phyloP scores from a whole-genome alignment of 1,140 invertebrate species.

The Lordiphosa collinella region DNA sequence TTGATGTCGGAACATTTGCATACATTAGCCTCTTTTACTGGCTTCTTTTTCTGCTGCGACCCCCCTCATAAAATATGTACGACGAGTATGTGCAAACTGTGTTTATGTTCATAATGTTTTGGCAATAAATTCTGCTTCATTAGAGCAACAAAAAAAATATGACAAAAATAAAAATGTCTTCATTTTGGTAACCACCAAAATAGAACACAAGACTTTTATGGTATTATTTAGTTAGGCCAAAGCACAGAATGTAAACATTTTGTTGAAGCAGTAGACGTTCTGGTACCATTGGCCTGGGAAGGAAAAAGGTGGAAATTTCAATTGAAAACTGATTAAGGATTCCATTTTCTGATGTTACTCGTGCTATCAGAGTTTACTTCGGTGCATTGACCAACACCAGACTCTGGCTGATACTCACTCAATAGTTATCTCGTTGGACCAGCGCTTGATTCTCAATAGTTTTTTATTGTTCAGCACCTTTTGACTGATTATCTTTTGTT shows the following conservation, averaged over 20 bases:
- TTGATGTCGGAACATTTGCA: constrained; percentile 22
- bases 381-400: no score
- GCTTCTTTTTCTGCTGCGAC: constrained; percentile 13
- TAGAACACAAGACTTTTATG: neutral
- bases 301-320: no score
- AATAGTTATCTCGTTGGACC: no score
- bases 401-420: no score
- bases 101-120: constrained; percentile 42
- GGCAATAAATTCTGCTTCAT: constrained; percentile 43
- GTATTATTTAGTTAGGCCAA: neutral
- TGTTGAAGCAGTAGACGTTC: no score
- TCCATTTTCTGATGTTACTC: no score
- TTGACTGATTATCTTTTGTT: constrained; percentile 6
- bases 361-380: no score
- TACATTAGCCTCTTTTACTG: constrained; percentile 30
- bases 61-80: constrained; percentile 26
- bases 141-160: constrained; percentile 22
- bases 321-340: neutral
- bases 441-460: neutral
- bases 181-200: neutral
- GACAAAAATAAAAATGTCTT: constrained; percentile 19
- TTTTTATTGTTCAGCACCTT: neutral
- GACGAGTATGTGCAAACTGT: constrained; percentile 33
- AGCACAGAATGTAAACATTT: neutral
- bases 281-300: no score